A percentile compares a stretch with the other conserved stretches of the same genome.
These are phyloP conservation scores for Acronicta leporina DNA, from an alignment of 2,888 invertebrate species.

Conservation along the genomic window DNA sequence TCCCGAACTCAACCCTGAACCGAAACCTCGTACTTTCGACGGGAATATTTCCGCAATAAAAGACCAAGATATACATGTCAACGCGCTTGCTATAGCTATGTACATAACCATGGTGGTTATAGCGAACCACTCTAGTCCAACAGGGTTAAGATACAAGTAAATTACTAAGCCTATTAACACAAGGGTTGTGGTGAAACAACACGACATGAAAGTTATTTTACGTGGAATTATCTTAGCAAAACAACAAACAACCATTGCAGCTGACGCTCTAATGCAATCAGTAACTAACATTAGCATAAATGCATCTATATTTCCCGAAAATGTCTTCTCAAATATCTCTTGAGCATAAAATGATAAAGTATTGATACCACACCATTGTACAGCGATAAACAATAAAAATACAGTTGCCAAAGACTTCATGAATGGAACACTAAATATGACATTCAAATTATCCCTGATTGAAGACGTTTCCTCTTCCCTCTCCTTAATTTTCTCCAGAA, in stretches of 20 bases:
- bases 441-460: conserved; percentile 52
- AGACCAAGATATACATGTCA: conserved; percentile 67
- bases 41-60: conserved; percentile 73
- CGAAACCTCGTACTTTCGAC: conserved; percentile 67
- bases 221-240: conserved; percentile 59
- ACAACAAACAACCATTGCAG: conserved; percentile 50
- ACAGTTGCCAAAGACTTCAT: conserved; percentile 55
- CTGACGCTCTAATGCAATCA: conserved; percentile 63
- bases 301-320: conserved; percentile 62
- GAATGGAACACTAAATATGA: conserved; percentile 64
- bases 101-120: conserved; percentile 62
- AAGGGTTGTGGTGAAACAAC: conserved; percentile 55
- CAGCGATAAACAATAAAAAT: conserved; percentile 58
- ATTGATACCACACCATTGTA: conserved; percentile 70
- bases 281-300: conserved; percentile 66
- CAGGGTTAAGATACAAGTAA: conserved; percentile 58
- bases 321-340: conserved; percentile 66
- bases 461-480: conserved; percentile 41
- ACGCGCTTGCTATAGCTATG: conserved; percentile 57
- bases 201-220: conserved; percentile 59
- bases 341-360: conserved; percentile 69
- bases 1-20: conserved; percentile 66
- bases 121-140: conserved; percentile 60
- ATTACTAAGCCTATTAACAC: conserved; percentile 57
- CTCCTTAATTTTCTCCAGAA: conserved; percentile 59